These are phyloP conservation scores for Girardia tigrina DNA, from an alignment of 2,888 invertebrate genomes.

Conservation along the genomic window DNA sequence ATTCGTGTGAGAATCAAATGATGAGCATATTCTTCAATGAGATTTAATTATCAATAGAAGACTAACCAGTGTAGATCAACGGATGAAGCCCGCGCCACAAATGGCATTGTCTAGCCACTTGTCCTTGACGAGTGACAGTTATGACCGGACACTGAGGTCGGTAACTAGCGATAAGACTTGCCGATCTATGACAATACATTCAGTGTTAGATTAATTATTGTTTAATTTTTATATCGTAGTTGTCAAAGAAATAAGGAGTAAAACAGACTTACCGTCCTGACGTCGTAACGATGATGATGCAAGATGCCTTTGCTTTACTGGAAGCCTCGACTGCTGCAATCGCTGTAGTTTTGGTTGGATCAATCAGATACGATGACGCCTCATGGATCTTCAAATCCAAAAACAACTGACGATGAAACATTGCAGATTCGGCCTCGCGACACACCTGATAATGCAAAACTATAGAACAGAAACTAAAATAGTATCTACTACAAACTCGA, in stretches of 20 bases:
- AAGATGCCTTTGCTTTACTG: conserved; percentile 28
- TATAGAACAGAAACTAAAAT: background rate
- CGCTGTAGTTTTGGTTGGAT: conserved; percentile 35
- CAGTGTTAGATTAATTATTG: no score
- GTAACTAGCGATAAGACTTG: conserved; percentile 78
- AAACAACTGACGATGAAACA: conserved; percentile 31
- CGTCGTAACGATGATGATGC: conserved; percentile 34
- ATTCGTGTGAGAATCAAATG: no score
- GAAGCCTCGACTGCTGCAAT: conserved; percentile 35
- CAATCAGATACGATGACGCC: background rate
- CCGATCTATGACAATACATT: conserved; percentile 57
- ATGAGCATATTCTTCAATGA: no score
- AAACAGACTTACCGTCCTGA: conserved; percentile 34
- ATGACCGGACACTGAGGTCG: conserved; percentile 82
- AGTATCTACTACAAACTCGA: conserved; percentile 21
- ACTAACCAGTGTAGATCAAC: conserved; percentile 57
- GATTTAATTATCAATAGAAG: background rate
- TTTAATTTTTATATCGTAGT: no score
- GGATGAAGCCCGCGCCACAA: conserved; percentile 79
- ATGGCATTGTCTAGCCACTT: conserved; percentile 77
- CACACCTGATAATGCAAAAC: background rate
- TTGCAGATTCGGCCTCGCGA: conserved; percentile 36
- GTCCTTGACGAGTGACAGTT: conserved; percentile 68
- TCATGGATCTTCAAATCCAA: conserved; percentile 28
- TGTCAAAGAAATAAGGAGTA: no score